These are phyloP conservation scores for Bolinopsis microptera DNA, from an alignment of 37 sponge, comb jelly and placozoan species.

Conservation along the genomic window DNA sequence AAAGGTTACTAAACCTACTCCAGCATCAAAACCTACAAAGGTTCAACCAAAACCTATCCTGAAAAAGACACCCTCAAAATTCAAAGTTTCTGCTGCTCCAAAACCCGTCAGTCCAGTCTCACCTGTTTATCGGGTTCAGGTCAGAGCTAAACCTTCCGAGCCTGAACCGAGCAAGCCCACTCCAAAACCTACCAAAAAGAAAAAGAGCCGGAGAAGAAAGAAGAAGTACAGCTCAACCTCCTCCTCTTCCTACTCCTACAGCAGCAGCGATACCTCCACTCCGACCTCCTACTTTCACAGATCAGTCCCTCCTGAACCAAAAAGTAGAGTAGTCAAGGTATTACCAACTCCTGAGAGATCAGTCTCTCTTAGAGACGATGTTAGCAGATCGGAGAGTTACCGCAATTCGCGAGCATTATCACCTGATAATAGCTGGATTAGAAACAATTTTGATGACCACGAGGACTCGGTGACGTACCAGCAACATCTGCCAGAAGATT, in stretches of 20 bases:
- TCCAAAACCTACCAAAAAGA: neutral
- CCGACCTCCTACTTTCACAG: neutral
- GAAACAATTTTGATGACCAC: neutral
- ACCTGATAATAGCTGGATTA: constrained; percentile 20
- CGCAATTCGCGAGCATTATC: neutral
- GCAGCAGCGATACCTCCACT: neutral
- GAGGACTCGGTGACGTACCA: neutral
- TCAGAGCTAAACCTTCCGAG: neutral
- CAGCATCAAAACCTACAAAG: neutral
- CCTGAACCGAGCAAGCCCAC: neutral
- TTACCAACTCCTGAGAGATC: neutral
- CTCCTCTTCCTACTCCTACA: neutral
- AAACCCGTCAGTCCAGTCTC: neutral
- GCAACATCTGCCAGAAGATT: neutral
- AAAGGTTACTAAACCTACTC: neutral
- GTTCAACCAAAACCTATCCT: neutral
- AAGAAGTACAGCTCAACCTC: constrained; percentile 1
- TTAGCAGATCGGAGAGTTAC: neutral
- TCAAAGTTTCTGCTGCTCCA: neutral
- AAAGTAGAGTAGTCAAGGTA: no score
- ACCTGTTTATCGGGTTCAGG: neutral
- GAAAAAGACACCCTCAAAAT: neutral
- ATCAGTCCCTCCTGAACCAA: neutral
- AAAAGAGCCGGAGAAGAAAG: neutral
- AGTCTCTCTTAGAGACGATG: neutral